Conservation (phyloP, 1,140 invertebrate species). For the Drosophila orosa region DNA sequence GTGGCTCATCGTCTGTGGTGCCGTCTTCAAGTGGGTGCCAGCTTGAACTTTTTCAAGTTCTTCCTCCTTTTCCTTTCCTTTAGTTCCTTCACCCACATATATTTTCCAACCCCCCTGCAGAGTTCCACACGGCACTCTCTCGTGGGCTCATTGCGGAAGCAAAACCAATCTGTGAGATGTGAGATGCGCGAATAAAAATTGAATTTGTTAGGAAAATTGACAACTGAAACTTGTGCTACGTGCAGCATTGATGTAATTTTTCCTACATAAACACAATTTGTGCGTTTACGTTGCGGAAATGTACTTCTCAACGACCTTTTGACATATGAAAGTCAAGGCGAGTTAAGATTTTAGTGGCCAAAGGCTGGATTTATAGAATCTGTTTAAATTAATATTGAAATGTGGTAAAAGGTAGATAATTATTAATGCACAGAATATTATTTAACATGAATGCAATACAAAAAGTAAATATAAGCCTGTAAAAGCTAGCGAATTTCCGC, state of each 20-base stretch:
- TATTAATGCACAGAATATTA: too few relatives aligned
- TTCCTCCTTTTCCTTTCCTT: not conserved
- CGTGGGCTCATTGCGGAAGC: conserved; percentile 20
- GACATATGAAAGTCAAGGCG: not conserved
- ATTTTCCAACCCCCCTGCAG: not conserved
- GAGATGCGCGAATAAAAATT: conserved; percentile 44
- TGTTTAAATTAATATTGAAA: not conserved
- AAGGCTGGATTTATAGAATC: not conserved
- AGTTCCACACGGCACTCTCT: not conserved
- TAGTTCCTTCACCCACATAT: not conserved
- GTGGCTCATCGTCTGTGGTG: conserved; percentile 37
- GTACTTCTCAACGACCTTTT: conserved; percentile 7
- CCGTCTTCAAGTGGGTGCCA: conserved; percentile 55
- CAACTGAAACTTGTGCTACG: conserved; percentile 52
- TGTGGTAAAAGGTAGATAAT: not conserved
- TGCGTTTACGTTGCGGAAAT: conserved; percentile 11
- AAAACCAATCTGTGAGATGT: conserved; percentile 32
- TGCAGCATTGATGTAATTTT: conserved; percentile 47
- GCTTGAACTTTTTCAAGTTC: conserved; percentile 49
- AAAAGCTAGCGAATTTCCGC: too few relatives aligned
- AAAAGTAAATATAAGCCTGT: too few relatives aligned
- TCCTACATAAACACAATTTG: conserved; percentile 25
- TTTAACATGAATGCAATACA: too few relatives aligned
- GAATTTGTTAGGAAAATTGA: conserved; percentile 55
- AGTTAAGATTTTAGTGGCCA: not conserved